Percentiles rank a stretch among this genome's conserved stretches.
phyloP scores from a whole-genome alignment of 2,888 invertebrate species.

The Calephelis perditalis region DNA sequence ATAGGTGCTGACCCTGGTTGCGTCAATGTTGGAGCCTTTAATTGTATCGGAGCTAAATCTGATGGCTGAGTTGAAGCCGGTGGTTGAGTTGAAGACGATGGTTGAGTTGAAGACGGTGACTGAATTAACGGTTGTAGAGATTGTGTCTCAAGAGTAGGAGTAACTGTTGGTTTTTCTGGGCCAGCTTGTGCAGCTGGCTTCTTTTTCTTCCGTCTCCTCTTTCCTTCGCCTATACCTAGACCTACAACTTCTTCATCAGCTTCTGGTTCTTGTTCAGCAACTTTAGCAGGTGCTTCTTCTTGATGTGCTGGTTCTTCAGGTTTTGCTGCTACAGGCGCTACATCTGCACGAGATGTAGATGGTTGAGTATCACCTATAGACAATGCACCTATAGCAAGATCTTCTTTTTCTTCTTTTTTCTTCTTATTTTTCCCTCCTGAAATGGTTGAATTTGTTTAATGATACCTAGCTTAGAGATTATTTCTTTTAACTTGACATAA shows the following conservation, averaged over 20 bases:
- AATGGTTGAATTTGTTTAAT: background rate
- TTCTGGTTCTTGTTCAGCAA: constrained; percentile 23
- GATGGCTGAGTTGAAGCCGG: background rate
- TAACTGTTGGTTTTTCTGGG: background rate
- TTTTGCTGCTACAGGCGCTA: constrained; percentile 6
- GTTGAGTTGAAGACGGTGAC: constrained; percentile 14
- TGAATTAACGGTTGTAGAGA: background rate
- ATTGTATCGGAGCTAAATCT: background rate
- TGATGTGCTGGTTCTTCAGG: constrained; percentile 15
- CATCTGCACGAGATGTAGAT: constrained; percentile 10
- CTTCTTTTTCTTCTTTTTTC: constrained; percentile 25
- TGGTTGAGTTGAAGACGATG: constrained; percentile 12
- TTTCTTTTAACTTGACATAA: too few species aligned
- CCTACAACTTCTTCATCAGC: constrained; percentile 32
- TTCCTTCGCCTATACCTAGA: constrained; percentile 28
- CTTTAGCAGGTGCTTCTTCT: constrained; percentile 19
- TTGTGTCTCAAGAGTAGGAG: background rate
- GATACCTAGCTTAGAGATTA: too few species aligned
- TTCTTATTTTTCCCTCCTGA: constrained; percentile 39
- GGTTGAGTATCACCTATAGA: constrained; percentile 19
- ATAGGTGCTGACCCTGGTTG: background rate
- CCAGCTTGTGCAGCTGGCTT: constrained; percentile 23
- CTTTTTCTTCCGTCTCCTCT: constrained; percentile 39
- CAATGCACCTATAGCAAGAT: constrained; percentile 15
- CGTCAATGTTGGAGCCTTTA: background rate